These are phyloP conservation scores for Rhea pennata DNA, from an alignment of 2,113 vertebrate genomes.

Conservation along the genomic window DNA sequence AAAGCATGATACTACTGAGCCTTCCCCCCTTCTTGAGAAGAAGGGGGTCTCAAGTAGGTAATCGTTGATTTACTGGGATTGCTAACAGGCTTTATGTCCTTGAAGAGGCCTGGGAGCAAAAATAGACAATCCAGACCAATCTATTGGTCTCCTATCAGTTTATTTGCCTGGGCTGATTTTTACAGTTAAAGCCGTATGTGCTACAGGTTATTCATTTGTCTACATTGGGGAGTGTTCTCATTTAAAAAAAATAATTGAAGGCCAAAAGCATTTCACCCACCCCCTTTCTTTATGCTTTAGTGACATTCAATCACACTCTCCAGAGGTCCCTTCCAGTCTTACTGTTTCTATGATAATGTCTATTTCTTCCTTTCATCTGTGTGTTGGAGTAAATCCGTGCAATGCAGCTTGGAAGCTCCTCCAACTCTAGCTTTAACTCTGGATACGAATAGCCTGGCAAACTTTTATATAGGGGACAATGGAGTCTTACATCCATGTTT, in stretches of 20 bases:
- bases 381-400: not conserved
- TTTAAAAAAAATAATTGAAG: not conserved
- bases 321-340: no score
- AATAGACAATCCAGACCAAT: not conserved
- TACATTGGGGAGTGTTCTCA: not conserved
- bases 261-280: not conserved
- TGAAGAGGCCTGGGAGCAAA: not conserved
- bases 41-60: not conserved
- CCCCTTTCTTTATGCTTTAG: not conserved
- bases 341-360: no score
- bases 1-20: not conserved
- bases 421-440: not conserved
- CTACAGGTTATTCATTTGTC: not conserved
- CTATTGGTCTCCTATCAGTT: not conserved
- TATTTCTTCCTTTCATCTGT: not conserved
- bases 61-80: not conserved
- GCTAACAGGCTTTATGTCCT: not conserved
- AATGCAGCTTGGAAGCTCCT: not conserved
- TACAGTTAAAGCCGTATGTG: not conserved
- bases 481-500: not conserved
- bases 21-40: not conserved
- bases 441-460: not conserved
- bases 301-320: not conserved
- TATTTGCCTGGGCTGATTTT: not conserved
- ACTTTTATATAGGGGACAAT: not conserved